A percentile compares a stretch with the other conserved stretches of the same genome.
Conservation (phyloP, 1,140 invertebrate genomes). For the Temnothorax nylanderi region DNA sequence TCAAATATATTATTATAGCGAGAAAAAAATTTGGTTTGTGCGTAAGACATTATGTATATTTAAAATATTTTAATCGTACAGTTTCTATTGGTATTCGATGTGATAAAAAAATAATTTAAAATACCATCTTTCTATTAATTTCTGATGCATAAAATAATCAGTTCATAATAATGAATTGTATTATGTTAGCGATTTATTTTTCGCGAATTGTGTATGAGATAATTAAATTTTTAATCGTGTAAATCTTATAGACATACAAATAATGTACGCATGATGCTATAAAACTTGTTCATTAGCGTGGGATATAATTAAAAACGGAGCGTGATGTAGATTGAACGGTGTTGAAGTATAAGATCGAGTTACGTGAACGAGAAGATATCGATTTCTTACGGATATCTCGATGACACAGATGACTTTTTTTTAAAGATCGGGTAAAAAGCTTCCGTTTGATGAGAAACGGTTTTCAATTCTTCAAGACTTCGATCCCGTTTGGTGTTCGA, state of each 20-base stretch:
- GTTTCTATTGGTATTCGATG: background rate
- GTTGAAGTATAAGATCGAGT: constrained; percentile 6
- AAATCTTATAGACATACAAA: constrained; percentile 1
- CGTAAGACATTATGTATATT: background rate
- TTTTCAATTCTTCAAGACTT: constrained; percentile 8
- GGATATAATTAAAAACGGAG: constrained; percentile 20
- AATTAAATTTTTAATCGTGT: background rate
- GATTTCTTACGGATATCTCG: constrained; percentile 20
- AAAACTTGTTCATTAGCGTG: constrained; percentile 24
- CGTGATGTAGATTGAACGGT: background rate
- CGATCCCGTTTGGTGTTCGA: constrained; percentile 31
- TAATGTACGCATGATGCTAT: background rate
- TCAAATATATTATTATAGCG: background rate
- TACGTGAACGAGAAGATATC: background rate
- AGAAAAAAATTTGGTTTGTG: background rate
- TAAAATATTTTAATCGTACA: background rate
- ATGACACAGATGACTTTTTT: constrained; percentile 23
- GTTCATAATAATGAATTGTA: background rate
- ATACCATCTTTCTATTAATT: background rate
- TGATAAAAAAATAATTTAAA: background rate
- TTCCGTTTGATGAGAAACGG: constrained; percentile 1
- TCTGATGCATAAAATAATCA: background rate
- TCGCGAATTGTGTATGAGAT: background rate
- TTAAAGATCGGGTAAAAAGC: constrained; percentile 10
- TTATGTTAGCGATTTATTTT: background rate